Conservation (phyloP, 2,797 vertebrate species). For the Lutjanus argentimaculatus region DNA sequence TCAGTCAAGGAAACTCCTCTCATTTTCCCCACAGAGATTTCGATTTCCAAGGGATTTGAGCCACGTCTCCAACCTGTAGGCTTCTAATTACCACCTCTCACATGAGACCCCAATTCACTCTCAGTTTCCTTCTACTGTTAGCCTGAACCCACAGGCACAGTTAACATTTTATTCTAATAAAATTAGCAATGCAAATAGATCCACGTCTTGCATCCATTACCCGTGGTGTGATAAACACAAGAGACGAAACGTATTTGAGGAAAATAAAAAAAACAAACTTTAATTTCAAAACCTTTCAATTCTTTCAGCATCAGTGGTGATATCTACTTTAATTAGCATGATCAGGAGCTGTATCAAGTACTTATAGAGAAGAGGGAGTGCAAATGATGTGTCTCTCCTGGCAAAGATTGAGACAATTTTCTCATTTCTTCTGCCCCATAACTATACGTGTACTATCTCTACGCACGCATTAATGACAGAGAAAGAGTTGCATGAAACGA, state of each 20-base stretch:
- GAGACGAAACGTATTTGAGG: background rate
- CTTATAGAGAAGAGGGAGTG: background rate
- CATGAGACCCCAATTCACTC: background rate
- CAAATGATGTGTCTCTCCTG: background rate
- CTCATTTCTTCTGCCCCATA: constrained; percentile 4
- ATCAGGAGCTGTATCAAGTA: constrained; percentile 38
- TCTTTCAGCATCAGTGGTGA: constrained; percentile 38
- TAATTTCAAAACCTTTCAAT: constrained; percentile 36
- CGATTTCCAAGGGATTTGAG: background rate
- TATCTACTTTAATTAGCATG: constrained; percentile 53
- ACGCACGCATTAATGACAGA: background rate
- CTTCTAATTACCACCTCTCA: background rate
- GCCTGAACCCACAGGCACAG: constrained; percentile 14
- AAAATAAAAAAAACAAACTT: background rate
- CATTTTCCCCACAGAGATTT: background rate
- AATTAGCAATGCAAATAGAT: constrained; percentile 51
- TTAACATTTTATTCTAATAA: constrained; percentile 28
- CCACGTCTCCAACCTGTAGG: constrained; percentile 4
- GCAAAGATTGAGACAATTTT: background rate
- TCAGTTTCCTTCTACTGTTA: background rate
- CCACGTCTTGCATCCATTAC: constrained; percentile 10
- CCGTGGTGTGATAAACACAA: constrained; percentile 16
- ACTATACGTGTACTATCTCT: background rate
- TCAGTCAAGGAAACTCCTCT: constrained; percentile 10
- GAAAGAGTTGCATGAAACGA: background rate